Evolutionary conservation across 2,888 invertebrate genomes (phyloP).

Genomic region (Therioaphis trifolii): DNA sequence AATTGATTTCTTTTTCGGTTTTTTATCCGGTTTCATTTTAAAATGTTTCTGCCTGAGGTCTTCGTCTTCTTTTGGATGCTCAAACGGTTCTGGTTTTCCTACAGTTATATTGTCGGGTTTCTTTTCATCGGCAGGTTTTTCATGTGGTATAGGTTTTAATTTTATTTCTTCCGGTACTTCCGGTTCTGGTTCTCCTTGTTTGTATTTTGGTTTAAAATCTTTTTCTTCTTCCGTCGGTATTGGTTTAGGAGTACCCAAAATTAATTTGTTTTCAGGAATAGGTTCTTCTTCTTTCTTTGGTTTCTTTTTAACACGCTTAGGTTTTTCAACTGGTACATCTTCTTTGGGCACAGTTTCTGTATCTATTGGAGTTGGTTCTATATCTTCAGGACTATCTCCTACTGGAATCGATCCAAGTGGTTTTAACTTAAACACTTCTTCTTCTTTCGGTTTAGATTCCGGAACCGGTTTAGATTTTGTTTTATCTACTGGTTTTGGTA

Average conservation of each 20-base stretch:
- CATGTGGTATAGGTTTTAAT: constrained; percentile 68
- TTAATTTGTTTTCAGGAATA: constrained; percentile 66
- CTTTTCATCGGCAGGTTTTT: constrained; percentile 68
- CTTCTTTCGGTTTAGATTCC: constrained; percentile 65
- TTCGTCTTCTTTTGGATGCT: constrained; percentile 2
- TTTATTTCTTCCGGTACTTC: constrained; percentile 68
- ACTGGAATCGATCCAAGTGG: constrained; percentile 66
- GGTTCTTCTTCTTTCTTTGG: constrained; percentile 65
- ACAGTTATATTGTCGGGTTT: constrained; percentile 67
- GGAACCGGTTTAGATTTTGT: constrained; percentile 66
- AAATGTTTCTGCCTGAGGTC: constrained; percentile 34
- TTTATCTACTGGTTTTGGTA: constrained; percentile 65
- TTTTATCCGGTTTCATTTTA: constrained; percentile 65
- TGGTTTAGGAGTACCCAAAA: constrained; percentile 66
- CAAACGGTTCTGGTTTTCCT: constrained; percentile 67
- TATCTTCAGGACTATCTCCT: constrained; percentile 64
- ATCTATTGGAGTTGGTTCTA: constrained; percentile 57
- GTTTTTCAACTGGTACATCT: constrained; percentile 64
- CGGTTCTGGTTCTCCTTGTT: constrained; percentile 69
- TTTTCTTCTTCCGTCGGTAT: constrained; percentile 67
- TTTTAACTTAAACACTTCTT: constrained; percentile 65
- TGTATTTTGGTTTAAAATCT: constrained; percentile 69
- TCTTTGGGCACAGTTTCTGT: constrained; percentile 8
- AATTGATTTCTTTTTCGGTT: constrained; percentile 64
- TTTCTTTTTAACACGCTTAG: constrained; percentile 65